Evolutionary conservation across 2,888 invertebrate genomes (phyloP), one percentile per base, ranked within the genome.

Genomic region (Ophion costatus): DNA sequence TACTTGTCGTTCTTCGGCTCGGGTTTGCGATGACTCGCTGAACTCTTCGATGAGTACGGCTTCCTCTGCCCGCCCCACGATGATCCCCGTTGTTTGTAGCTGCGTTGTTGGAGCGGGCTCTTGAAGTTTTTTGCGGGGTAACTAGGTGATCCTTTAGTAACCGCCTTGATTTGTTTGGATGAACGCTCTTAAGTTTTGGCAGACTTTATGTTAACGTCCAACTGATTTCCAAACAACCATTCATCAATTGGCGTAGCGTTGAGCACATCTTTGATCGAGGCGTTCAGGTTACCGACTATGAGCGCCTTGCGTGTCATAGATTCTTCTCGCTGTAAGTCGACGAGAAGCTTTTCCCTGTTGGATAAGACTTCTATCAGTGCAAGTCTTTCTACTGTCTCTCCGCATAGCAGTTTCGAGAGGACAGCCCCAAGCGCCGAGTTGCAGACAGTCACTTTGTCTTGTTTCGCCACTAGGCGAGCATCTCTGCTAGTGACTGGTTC

Each of bases 271-370:
- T 87, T 88, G n/a, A 85, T 17, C 0, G 84, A n/a, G 0, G n/a
- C n/a, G 14, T 82, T 84, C 0, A 88, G 4, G 29, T 83, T 77
- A 1, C 70, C 10, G 6, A 77, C 20, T 22, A 88, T 81, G 1
- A 86, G 57, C 10, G 71, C 71, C 10, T 81, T 80, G 4, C 87
- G 70, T 7, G 86, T 87, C 14, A 82, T 14, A 0, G 85, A 69
- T 75, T 87, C 82, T 7, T 87, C 83, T 10, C 87, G 59, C 9
- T 88, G 86, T 24, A 88, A 57, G 38, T 88, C 85, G 9, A 81
- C 83, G 20, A 88, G 51, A 1, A 87, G 38, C 7, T 85, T 77
- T 29, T 56, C 69, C 0, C 57, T 51, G 29, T 85, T 84, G 51
- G 84, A 84, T n/a, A 87, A 63, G 2, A 45, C 71, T 38, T 74